Evolutionary conservation across 2,113 vertebrate species (phyloP).

Genomic region (Aptenodytes forsteri): DNA sequence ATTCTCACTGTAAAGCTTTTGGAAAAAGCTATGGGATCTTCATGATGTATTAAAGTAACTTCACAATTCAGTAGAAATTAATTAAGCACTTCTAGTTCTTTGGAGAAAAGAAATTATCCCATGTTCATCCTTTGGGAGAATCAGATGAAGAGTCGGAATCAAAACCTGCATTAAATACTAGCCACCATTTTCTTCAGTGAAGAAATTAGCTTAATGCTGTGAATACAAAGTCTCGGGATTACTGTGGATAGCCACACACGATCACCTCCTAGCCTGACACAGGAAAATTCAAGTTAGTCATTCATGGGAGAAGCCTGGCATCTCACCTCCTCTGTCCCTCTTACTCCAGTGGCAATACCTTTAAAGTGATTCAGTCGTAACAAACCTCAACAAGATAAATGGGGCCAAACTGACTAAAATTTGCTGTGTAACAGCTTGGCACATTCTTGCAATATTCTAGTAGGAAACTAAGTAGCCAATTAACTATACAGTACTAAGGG

Average conservation of each 20-base stretch:
- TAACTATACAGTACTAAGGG: background rate
- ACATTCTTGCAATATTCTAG: background rate
- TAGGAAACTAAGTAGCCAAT: background rate
- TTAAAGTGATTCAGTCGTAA: background rate
- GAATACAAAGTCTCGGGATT: background rate
- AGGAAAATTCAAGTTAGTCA: background rate
- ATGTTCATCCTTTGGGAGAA: background rate
- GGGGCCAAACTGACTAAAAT: background rate
- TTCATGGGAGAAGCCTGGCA: background rate
- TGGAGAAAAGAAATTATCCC: background rate
- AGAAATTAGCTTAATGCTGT: background rate
- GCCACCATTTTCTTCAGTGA: background rate
- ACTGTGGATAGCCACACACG: background rate
- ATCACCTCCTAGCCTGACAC: background rate
- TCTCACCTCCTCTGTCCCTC: background rate
- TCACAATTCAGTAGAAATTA: background rate
- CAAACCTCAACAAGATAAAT: fast-evolving
- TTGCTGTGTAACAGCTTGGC: background rate
- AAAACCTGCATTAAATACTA: background rate
- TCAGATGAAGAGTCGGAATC: background rate
- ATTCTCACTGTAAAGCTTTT: background rate
- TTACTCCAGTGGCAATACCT: background rate
- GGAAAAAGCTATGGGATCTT: background rate
- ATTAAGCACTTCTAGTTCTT: background rate
- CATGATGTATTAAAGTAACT: background rate